phyloP scores from a whole-genome alignment of 2,888 invertebrate species.

The Diarsia rubi region DNA sequence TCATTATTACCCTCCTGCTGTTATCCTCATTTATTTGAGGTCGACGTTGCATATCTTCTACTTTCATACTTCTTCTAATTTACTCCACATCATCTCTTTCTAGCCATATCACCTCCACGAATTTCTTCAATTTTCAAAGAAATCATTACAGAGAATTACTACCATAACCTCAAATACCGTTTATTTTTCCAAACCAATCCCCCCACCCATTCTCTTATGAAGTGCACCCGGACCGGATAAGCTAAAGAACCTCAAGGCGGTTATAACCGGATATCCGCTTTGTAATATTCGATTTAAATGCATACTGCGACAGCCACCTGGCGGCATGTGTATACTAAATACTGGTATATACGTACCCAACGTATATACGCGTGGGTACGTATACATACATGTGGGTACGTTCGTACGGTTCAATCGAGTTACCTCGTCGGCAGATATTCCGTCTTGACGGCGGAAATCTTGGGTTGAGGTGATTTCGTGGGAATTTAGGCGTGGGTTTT shows the following conservation, averaged over 20 bases:
- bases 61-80: background rate
- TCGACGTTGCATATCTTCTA: background rate
- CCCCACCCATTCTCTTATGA: slow-evolving; percentile 25
- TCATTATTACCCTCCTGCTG: background rate
- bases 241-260: slow-evolving; percentile 63
- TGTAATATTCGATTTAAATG: slow-evolving; percentile 86
- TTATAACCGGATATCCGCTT: slow-evolving; percentile 71
- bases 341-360: slow-evolving; percentile 38
- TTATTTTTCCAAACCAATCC: background rate
- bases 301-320: slow-evolving; percentile 76
- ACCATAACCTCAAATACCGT: background rate
- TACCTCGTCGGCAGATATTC: slow-evolving; percentile 30
- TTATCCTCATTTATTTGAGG: background rate
- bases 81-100: background rate
- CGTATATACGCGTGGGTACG: slow-evolving; percentile 1
- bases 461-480: slow-evolving; percentile 4
- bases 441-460: slow-evolving; percentile 23
- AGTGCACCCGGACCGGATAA: slow-evolving; percentile 40
- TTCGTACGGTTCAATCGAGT: slow-evolving; percentile 53
- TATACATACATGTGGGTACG: slow-evolving; percentile 37
- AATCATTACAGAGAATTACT: background rate
- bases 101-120: background rate
- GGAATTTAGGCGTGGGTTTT: background rate
- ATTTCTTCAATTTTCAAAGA: background rate
- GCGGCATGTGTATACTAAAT: slow-evolving; percentile 61